These are phyloP conservation scores for Oscheius sp. DNA, from an alignment of 1,140 invertebrate genomes.

Conservation along the genomic window DNA sequence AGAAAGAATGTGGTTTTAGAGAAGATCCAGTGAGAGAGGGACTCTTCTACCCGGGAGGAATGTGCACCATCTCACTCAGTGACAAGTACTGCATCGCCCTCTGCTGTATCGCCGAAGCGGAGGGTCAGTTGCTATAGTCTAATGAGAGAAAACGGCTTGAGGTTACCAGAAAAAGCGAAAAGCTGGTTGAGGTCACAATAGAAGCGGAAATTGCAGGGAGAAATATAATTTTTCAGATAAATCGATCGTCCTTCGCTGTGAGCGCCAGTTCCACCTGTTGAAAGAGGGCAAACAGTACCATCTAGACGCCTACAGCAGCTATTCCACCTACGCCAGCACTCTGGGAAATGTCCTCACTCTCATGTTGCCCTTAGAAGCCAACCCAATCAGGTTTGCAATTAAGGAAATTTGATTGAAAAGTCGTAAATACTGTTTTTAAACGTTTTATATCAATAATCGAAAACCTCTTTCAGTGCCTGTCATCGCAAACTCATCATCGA, in stretches of 20 bases:
- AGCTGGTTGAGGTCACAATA: too few relatives aligned
- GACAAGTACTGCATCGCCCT: not conserved
- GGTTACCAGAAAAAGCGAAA: too few relatives aligned
- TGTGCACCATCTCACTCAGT: not conserved
- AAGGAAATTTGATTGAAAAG: too few relatives aligned
- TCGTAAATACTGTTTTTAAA: too few relatives aligned
- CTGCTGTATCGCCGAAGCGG: not conserved
- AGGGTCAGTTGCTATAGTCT: not conserved
- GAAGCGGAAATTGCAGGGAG: too few relatives aligned
- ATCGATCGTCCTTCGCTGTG: not conserved
- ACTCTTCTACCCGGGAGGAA: not conserved
- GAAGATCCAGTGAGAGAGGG: not conserved
- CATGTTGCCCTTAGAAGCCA: too few relatives aligned
- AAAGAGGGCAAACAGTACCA: not conserved
- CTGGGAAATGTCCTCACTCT: not conserved
- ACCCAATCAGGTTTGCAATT: too few relatives aligned
- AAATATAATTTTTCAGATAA: not conserved
- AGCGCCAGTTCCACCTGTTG: not conserved
- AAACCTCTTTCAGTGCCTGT: not conserved
- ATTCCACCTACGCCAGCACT: not conserved
- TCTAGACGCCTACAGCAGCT: not conserved
- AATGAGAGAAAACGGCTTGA: too few relatives aligned
- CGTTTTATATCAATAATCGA: too few relatives aligned
- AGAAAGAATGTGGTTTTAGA: too few relatives aligned
- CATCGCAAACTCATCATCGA: not conserved